Evolutionary conservation across 2,888 invertebrate species (phyloP).

Genomic region (Orthonychiurus folsomi): DNA sequence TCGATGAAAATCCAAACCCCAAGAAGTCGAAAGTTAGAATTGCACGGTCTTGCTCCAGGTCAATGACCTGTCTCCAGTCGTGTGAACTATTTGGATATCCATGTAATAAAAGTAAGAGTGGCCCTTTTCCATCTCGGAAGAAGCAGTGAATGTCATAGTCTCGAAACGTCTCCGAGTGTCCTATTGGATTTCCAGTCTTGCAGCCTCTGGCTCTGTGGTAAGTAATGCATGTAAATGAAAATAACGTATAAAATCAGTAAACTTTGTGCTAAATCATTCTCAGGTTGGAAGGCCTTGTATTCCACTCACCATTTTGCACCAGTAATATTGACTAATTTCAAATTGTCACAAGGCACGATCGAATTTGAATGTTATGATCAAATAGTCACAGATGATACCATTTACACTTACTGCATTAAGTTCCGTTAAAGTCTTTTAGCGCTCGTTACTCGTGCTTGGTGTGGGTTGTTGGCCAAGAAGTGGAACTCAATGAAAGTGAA

Average conservation of each 20-base stretch:
- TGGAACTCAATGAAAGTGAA: no score
- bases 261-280: no score
- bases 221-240: background rate
- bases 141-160: slow-evolving; percentile 25
- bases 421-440: no score
- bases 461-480: no score
- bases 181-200: background rate
- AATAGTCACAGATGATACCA: no score
- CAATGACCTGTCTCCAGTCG: slow-evolving; percentile 23
- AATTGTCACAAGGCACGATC: no score
- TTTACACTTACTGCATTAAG: no score
- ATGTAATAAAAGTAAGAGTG: slow-evolving; percentile 23
- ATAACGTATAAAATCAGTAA: background rate
- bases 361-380: no score
- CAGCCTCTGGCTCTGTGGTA: background rate
- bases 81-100: slow-evolving; percentile 28
- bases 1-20: slow-evolving; percentile 28
- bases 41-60: slow-evolving; percentile 5
- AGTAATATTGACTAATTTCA: no score
- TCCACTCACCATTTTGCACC: no score
- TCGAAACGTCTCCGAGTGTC: slow-evolving; percentile 8
- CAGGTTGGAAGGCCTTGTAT: no score
- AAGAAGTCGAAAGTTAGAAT: slow-evolving; percentile 25
- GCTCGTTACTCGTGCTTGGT: no score
- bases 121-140: slow-evolving; percentile 17